Conservation (phyloP, 2,888 invertebrate genomes). For the Herminia tarsipennalis region DNA sequence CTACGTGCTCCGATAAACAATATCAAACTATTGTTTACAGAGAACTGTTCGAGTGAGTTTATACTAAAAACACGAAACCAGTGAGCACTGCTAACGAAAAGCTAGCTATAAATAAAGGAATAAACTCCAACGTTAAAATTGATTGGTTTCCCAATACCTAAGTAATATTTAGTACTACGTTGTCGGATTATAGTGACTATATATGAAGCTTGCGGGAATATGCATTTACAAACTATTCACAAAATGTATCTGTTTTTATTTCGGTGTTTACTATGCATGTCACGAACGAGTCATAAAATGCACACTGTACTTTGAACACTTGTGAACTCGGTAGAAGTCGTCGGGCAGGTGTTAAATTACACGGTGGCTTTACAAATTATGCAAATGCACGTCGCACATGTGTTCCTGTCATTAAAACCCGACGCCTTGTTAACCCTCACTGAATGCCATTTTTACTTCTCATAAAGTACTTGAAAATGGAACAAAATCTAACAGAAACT, state of each 20-base stretch:
- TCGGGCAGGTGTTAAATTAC: constrained; percentile 51
- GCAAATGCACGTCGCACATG: constrained; percentile 55
- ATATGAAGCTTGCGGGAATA: too few species aligned
- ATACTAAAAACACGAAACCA: too few species aligned
- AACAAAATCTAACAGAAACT: constrained; percentile 13
- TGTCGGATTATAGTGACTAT: constrained; percentile 14
- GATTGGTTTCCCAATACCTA: constrained; percentile 30
- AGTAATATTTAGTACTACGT: constrained; percentile 18
- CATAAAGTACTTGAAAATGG: constrained; percentile 29
- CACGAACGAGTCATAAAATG: too few species aligned
- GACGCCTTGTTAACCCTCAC: constrained; percentile 51
- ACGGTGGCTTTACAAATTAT: constrained; percentile 60
- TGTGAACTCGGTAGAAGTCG: constrained; percentile 24
- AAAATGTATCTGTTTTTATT: too few species aligned
- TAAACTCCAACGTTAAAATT: constrained; percentile 22
- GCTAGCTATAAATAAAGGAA: constrained; percentile 27
- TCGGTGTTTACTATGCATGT: too few species aligned
- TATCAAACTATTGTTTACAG: too few species aligned
- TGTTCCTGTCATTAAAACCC: constrained; percentile 62
- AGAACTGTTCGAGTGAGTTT: too few species aligned
- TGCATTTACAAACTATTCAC: too few species aligned
- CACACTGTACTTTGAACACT: too few species aligned
- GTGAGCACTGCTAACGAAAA: constrained; percentile 15
- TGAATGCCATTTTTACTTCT: constrained; percentile 40
- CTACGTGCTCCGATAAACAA: too few species aligned